Evolutionary conservation across 2,888 invertebrate species (phyloP).

Genomic region (Apomyelois bistriatella): DNA sequence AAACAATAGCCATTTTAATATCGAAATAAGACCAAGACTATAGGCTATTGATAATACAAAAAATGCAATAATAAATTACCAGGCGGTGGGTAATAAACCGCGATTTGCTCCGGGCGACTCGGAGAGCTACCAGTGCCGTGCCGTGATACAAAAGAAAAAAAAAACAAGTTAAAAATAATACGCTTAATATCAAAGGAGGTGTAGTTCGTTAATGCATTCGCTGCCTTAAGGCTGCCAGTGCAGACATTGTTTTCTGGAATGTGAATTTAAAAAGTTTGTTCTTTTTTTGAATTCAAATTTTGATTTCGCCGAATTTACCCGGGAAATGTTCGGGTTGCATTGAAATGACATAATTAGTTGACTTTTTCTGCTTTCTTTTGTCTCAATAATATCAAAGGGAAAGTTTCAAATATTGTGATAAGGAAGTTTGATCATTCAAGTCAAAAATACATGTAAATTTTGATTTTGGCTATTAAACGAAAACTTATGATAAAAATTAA

Average conservation of each 20-base stretch:
- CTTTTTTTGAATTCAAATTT: slow-evolving; percentile 49
- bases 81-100: slow-evolving; percentile 73
- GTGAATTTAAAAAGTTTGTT: slow-evolving; percentile 59
- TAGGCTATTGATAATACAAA: slow-evolving; percentile 78
- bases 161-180: slow-evolving; percentile 65
- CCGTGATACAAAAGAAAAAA: slow-evolving; percentile 48
- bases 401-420: background rate
- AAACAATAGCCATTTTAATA: slow-evolving; percentile 79
- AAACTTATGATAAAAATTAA: too few species aligned
- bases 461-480: too few species aligned
- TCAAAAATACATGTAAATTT: too few species aligned
- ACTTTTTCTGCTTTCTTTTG: slow-evolving; percentile 18
- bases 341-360: slow-evolving; percentile 45
- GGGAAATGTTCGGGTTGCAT: slow-evolving; percentile 39
- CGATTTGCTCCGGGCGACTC: slow-evolving; percentile 76
- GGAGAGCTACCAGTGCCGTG: slow-evolving; percentile 71
- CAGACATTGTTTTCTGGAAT: slow-evolving; percentile 78
- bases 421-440: background rate
- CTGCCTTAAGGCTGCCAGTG: slow-evolving; percentile 67
- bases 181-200: slow-evolving; percentile 77
- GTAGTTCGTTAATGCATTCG: slow-evolving; percentile 77
- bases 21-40: slow-evolving; percentile 66
- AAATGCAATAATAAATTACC: slow-evolving; percentile 78
- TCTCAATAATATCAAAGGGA: background rate
- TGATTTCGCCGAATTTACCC: slow-evolving; percentile 48